phyloP scores from a whole-genome alignment of 1,140 invertebrate species.

The Drosophila sproati region DNA sequence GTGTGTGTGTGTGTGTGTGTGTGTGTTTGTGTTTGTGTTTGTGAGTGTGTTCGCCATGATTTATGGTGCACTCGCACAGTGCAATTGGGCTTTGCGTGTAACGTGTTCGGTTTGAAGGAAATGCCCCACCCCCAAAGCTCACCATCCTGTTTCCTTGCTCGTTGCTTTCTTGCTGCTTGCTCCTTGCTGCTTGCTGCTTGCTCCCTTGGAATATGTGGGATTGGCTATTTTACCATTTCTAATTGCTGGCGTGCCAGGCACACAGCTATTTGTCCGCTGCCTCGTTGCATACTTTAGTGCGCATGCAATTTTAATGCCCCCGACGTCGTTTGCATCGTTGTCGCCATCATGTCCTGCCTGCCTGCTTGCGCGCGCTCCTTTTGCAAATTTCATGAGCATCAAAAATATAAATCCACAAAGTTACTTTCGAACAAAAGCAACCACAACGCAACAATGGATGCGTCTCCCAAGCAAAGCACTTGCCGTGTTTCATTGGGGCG shows the following conservation, averaged over 20 bases:
- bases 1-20: neutral
- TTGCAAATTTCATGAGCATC: constrained; percentile 70
- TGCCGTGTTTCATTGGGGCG: constrained; percentile 14
- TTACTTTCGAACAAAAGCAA: constrained; percentile 33
- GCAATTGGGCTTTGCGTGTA: constrained; percentile 34
- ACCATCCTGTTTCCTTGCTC: too few relatives aligned
- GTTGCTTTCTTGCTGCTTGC: too few relatives aligned
- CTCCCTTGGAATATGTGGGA: too few relatives aligned
- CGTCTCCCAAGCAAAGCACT: constrained; percentile 19
- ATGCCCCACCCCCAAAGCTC: neutral
- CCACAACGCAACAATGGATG: neutral
- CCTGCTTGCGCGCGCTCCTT: neutral
- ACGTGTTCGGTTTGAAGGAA: constrained; percentile 16
- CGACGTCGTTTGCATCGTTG: constrained; percentile 12
- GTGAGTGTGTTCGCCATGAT: constrained; percentile 42
- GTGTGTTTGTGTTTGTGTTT: constrained; percentile 5
- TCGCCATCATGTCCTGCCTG: constrained; percentile 8
- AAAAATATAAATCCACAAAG: constrained; percentile 80
- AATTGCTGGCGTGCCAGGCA: constrained; percentile 62
- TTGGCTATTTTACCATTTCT: constrained; percentile 31
- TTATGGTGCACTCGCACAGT: constrained; percentile 58
- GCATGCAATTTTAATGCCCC: constrained; percentile 76
- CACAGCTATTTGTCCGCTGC: constrained; percentile 30
- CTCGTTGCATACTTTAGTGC: constrained; percentile 68
- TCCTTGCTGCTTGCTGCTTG: too few relatives aligned